phyloP scores from a whole-genome alignment of 2,797 vertebrate species.

The Echeneis naucrates region DNA sequence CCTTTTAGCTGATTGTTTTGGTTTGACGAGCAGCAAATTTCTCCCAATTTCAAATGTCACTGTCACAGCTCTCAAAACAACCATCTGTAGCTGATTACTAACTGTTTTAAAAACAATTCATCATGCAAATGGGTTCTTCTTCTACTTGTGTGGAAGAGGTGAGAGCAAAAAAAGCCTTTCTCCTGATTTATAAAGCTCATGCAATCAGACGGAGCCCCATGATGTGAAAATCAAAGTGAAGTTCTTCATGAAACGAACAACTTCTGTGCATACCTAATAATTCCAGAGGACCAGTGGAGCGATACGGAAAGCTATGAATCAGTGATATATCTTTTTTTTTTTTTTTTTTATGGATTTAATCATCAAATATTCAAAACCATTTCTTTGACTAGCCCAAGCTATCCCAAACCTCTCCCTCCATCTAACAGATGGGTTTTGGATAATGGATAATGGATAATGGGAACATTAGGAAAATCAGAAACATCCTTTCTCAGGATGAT shows the following conservation, averaged over 20 bases:
- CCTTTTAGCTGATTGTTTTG: no score
- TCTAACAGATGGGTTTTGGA: background rate
- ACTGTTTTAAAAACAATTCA: background rate
- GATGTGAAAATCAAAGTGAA: background rate
- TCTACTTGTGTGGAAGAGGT: no score
- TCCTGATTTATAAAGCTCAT: background rate
- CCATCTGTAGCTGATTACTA: background rate
- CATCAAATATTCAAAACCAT: background rate
- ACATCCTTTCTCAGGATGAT: no score
- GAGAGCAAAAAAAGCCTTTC: background rate
- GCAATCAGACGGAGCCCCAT: background rate
- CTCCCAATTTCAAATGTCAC: no score
- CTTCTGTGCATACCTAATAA: background rate
- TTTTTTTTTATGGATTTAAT: background rate
- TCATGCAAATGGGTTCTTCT: background rate
- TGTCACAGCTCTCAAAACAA: no score
- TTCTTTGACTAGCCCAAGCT: background rate
- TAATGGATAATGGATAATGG: no score
- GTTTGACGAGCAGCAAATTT: no score
- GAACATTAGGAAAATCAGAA: no score
- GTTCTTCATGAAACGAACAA: background rate
- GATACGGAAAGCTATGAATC: background rate
- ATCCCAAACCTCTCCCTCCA: background rate
- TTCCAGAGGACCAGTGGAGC: no score
- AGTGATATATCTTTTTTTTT: no score